These are phyloP conservation scores for Phrynosoma platyrhinos DNA, from an alignment of 2,113 vertebrate genomes.

Conservation along the genomic window DNA sequence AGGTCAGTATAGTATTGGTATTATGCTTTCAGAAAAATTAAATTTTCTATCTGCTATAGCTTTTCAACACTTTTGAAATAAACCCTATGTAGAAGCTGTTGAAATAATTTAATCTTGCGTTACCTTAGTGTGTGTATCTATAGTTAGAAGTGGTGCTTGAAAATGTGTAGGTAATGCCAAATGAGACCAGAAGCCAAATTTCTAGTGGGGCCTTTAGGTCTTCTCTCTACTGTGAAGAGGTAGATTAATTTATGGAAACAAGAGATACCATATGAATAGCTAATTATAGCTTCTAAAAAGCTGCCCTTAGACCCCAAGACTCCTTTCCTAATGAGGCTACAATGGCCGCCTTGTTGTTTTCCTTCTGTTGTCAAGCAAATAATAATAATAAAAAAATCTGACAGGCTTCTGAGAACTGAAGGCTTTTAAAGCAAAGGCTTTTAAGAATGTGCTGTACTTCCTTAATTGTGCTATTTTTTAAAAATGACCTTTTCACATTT, in stretches of 20 bases:
- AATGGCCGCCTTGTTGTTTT: too few relatives aligned
- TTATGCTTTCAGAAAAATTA: background rate
- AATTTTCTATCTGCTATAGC: background rate
- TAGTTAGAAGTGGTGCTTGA: background rate
- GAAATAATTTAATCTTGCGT: background rate
- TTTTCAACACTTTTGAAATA: background rate
- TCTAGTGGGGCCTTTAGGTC: background rate
- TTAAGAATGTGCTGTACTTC: too few relatives aligned
- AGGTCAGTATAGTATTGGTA: background rate
- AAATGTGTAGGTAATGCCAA: background rate
- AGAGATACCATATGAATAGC: background rate
- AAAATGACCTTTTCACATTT: too few relatives aligned
- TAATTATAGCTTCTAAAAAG: background rate
- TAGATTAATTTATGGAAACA: background rate
- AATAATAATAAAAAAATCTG: too few relatives aligned
- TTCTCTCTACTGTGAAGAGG: background rate
- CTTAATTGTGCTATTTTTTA: too few relatives aligned
- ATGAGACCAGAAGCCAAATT: background rate
- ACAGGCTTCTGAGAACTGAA: too few relatives aligned
- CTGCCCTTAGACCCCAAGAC: too few relatives aligned
- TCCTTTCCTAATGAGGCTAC: too few relatives aligned
- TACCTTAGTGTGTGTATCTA: background rate
- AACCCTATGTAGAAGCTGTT: background rate
- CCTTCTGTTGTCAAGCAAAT: too few relatives aligned
- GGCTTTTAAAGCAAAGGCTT: too few relatives aligned